These are phyloP conservation scores for Arctopsyche grandis DNA, from an alignment of 1,140 invertebrate genomes.

Conservation along the genomic window DNA sequence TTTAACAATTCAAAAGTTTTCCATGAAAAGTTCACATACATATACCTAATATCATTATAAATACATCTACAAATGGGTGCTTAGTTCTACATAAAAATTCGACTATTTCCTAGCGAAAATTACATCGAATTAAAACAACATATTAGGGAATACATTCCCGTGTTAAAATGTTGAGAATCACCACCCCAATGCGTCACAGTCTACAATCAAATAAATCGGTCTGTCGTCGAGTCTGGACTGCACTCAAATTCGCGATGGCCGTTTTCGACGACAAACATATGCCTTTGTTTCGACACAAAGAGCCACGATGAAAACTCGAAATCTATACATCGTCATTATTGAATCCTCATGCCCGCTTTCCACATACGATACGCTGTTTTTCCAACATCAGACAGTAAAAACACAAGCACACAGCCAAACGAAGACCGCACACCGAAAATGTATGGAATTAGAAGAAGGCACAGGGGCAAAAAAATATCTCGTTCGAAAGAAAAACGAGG, in stretches of 20 bases:
- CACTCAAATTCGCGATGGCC: slow-evolving; percentile 26
- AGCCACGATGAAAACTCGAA: no score
- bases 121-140: no score
- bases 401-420: slow-evolving; percentile 29
- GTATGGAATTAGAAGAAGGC: slow-evolving; percentile 52
- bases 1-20: no score
- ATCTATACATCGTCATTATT: background rate
- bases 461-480: slow-evolving; percentile 8
- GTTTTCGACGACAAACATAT: background rate
- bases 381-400: slow-evolving; percentile 49
- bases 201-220: slow-evolving; percentile 34
- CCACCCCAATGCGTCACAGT: background rate
- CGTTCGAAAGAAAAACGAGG: slow-evolving; percentile 50
- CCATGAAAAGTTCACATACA: no score
- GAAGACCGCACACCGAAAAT: slow-evolving; percentile 43
- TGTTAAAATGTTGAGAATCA: slow-evolving; percentile 8
- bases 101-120: no score
- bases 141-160: no score
- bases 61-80: no score
- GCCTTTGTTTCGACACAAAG: slow-evolving; percentile 18
- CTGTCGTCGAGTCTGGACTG: slow-evolving; percentile 27
- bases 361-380: slow-evolving; percentile 49
- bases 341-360: background rate
- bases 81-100: no score
- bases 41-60: no score